Base-by-base conservation (phyloP, 1,140 invertebrate species). In the Homalodisca vitripennis region DNA sequence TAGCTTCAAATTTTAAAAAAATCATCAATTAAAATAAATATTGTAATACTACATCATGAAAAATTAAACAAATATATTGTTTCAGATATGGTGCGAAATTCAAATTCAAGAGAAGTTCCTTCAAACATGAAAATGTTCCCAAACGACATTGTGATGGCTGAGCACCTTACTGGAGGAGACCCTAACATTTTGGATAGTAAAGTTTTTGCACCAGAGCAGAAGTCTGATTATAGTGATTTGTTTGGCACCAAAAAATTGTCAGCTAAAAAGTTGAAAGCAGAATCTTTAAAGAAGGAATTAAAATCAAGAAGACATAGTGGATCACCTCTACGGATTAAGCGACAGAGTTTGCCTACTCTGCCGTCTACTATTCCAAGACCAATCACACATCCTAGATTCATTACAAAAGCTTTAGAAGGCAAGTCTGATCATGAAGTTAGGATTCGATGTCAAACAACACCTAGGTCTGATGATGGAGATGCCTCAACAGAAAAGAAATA, bases 91-190 rank as follows among this genome's bases (percentile, higher is more conserved):
- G 82, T 78, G 73, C 80, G 87, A 74, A 81, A 82, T 1, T 69
- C 20, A 14, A 89, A 87, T 76, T 80, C 82, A 70, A 83, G 84
- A 57, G 79, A 81, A 74, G 79, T 79, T 29, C 74, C 77, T 20
- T 79, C 73, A 63, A 84, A 83, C 68, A 90, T 91, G 88, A 84
- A 87, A 34, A 89, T 90, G 75, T 92, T 92, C 80, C 89, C 89
- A 0, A 83, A 83, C 55, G 89, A 91, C 79, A 84, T 92, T 1
- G 81, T 84, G 47, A 84, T 79, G 53, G 90, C 90, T 2, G 89
- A 92, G 77, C 84, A 82, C 55, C 79, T 85, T 55, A 88, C 88
- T 1, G 82, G 82, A 30, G 90, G 90, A 29, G 83, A 91, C 78
- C 84, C 84, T 14, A 82, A 87, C 62, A 90, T 78, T 66, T 62